Conservation (phyloP, 2,797 vertebrate species). For the Labroides dimidiatus region DNA sequence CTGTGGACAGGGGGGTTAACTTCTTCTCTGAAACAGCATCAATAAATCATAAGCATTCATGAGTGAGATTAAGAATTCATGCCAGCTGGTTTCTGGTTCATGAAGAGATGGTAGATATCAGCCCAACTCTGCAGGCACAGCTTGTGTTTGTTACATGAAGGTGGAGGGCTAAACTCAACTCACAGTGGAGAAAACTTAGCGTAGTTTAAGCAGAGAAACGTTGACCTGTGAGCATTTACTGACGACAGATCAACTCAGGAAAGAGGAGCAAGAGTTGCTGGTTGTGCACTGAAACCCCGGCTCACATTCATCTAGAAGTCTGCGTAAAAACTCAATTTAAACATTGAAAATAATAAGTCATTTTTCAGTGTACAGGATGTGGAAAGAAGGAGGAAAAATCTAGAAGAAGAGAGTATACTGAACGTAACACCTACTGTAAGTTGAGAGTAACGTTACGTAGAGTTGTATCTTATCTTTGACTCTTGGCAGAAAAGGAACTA, state of each 20-base stretch:
- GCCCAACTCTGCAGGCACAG: constrained; percentile 40
- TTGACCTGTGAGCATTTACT: no score
- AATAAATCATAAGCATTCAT: constrained; percentile 83
- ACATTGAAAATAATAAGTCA: no score
- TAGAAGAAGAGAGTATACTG: not conserved
- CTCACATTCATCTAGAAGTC: no score
- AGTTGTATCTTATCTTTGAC: not conserved
- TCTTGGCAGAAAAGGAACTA: not conserved
- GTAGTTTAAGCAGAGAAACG: no score
- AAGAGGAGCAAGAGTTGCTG: no score
- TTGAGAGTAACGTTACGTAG: not conserved
- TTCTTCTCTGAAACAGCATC: constrained; percentile 75
- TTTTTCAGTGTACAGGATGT: not conserved
- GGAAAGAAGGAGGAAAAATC: not conserved
- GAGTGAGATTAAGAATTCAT: constrained; percentile 84
- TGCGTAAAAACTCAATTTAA: no score
- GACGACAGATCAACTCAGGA: no score
- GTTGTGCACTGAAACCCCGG: not conserved
- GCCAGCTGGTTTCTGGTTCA: constrained; percentile 75
- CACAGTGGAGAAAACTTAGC: constrained; percentile 23
- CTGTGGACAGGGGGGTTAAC: constrained; percentile 63
- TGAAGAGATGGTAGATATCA: constrained; percentile 58
- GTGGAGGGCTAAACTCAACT: constrained; percentile 8
- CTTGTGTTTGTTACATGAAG: constrained; percentile 45
- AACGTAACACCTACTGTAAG: not conserved